Base-by-base conservation (phyloP, 2,797 vertebrate species). In the Sphenopsis melanotis region DNA sequence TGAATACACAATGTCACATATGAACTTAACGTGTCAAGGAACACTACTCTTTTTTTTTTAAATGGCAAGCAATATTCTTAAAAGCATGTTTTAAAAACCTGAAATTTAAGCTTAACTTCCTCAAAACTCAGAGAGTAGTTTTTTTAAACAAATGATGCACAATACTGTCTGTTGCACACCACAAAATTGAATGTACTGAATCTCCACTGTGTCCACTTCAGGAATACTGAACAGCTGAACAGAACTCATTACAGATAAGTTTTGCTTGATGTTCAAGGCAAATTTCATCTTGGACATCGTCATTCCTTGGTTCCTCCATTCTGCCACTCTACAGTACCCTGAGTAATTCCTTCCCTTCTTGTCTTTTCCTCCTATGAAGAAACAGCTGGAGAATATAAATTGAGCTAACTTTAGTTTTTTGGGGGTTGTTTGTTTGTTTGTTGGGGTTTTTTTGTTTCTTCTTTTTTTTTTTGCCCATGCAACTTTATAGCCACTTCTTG, bases 401-500 rank as follows among this genome's bases (percentile, higher is more conserved):
- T 13, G 5, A 92, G 41, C 37, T 71, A 61, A 60, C 60, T 71
- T 83, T 50, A 80, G 16, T 4, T 41, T 77, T 61, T 21, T 1
- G 5, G 17, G 8, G 10, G 9, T 50, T 60, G 16, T 30, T 76
- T 41, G 41, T 60, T 75, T 37, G 41, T 56, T 60, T 27, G 24
- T 8, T 41, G 18, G 4, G n/a, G n/a, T n/a, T 36, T 49, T 72
- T 70, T 56, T 42, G 4, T 75, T 69, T 41, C 65, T 70, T 68
- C n/a, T 75, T 68, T 36, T 64, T 70, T 69, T 41, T 76, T 74
- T 41, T 37, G n/a, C 34, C 63, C 59, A 27, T 69, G 21, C 27
- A 79, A 57, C 63, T 69, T 88, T 17, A 46, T n/a, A 92, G 74
- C 60, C 22, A 30, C 10, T 94, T 78, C 70, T 90, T 86, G 83